phyloP scores from a whole-genome alignment of 2,797 vertebrate species.

The Hipposideros larvatus region DNA sequence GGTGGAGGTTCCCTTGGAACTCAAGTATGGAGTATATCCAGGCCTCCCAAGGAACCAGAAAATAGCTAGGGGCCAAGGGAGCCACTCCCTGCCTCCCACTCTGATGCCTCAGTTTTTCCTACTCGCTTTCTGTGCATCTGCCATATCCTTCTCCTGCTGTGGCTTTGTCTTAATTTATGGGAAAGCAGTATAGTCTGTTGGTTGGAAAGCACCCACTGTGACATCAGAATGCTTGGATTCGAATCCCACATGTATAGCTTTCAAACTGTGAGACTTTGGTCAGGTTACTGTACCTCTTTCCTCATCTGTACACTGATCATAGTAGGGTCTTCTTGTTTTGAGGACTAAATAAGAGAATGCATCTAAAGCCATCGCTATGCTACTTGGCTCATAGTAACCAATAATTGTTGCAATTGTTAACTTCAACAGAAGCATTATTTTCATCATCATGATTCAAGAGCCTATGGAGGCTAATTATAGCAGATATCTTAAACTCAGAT shows the following conservation, averaged over 20 bases:
- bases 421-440: slow-evolving; percentile 39
- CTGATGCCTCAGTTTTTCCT: not conserved
- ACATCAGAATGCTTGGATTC: not conserved
- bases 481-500: not conserved
- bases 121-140: not conserved
- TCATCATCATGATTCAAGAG: not conserved
- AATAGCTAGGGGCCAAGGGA: not conserved
- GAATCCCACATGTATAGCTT: not conserved
- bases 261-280: not conserved
- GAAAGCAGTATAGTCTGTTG: not conserved
- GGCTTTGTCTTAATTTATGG: not conserved
- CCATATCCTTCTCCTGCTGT: not conserved
- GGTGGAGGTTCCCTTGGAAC: not conserved
- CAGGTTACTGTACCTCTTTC: not conserved
- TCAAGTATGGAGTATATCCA: not conserved
- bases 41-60: not conserved
- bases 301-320: not conserved
- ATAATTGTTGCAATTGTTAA: not conserved
- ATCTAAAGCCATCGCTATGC: not conserved
- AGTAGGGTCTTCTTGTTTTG: not conserved
- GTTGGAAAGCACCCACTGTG: not conserved
- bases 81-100: not conserved
- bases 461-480: not conserved
- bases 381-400: not conserved
- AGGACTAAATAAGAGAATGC: not conserved